Conservation (phyloP, 2,113 vertebrate genomes). For the Mus spicilegus region DNA sequence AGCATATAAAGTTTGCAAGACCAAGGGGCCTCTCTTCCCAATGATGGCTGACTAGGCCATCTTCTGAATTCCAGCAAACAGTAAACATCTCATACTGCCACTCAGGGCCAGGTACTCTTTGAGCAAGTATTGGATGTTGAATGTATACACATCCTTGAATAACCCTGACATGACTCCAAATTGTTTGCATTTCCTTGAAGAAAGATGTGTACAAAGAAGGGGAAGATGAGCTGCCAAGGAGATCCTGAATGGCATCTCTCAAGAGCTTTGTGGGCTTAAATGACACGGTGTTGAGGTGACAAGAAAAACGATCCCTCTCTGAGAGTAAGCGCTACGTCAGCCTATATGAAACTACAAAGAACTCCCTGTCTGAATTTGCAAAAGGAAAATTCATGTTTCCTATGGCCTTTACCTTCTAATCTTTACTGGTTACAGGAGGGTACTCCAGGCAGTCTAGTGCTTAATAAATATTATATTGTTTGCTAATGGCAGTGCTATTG, state of each 20-base stretch:
- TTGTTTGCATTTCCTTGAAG: constrained; percentile 14
- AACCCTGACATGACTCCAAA: not conserved
- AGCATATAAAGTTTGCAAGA: too few relatives aligned
- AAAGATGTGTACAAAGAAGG: not conserved
- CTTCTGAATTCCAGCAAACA: not conserved
- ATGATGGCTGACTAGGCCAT: too few relatives aligned
- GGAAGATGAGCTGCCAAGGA: not conserved
- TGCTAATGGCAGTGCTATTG: constrained; percentile 73
- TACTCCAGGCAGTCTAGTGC: constrained; percentile 63
- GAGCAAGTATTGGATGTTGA: not conserved
- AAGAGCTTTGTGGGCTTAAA: not conserved
- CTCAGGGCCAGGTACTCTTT: fast-evolving
- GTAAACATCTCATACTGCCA: not conserved
- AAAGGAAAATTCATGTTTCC: constrained; percentile 79
- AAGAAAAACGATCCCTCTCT: constrained; percentile 33
- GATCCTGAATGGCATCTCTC: not conserved
- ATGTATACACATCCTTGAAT: not conserved
- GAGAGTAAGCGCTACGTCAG: not conserved
- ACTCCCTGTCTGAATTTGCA: constrained; percentile 56
- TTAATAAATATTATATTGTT: constrained; percentile 83
- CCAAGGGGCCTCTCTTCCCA: too few relatives aligned
- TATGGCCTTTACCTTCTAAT: constrained; percentile 76
- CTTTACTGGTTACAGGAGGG: constrained; percentile 78
- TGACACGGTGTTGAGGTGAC: not conserved
- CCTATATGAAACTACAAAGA: constrained; percentile 56